phyloP scores from a whole-genome alignment of 92 coral and sea anemone species.

The Meandrina meandrites region DNA sequence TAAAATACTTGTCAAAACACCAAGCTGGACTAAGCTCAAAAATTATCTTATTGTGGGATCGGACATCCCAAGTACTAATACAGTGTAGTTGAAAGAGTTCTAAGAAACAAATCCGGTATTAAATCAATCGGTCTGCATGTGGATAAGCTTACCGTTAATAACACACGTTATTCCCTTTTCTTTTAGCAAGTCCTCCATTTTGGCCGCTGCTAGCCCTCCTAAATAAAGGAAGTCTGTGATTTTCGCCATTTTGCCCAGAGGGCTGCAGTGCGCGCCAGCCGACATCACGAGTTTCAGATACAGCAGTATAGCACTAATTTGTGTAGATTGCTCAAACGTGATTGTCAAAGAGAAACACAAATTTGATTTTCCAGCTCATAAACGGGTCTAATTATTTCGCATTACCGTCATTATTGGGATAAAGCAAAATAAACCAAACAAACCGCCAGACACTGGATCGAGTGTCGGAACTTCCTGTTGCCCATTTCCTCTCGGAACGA shows the following conservation, averaged over 20 bases:
- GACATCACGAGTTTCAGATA: neutral
- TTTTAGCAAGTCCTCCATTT: conserved; percentile 66
- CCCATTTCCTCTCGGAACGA: too few relatives aligned
- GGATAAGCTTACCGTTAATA: conserved; percentile 65
- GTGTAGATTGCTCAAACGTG: neutral
- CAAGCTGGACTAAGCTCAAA: neutral
- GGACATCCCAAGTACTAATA: neutral
- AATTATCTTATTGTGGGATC: neutral
- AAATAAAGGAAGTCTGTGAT: conserved; percentile 85
- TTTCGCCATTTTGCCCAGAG: conserved; percentile 66
- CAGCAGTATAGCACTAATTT: neutral
- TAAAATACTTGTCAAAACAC: neutral
- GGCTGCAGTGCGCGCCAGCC: conserved; percentile 40
- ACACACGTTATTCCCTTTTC: conserved; percentile 77
- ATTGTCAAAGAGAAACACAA: neutral
- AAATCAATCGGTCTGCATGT: neutral
- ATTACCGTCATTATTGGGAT: too few relatives aligned
- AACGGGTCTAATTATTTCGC: too few relatives aligned
- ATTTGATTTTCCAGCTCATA: neutral
- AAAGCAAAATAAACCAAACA: too few relatives aligned
- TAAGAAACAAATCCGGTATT: neutral
- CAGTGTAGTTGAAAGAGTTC: too few relatives aligned
- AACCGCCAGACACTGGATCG: too few relatives aligned
- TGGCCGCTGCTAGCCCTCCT: conserved; percentile 79
- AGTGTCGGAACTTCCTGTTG: too few relatives aligned